phyloP scores from a whole-genome alignment of 2,113 vertebrate genomes.

The Rynchops niger region DNA sequence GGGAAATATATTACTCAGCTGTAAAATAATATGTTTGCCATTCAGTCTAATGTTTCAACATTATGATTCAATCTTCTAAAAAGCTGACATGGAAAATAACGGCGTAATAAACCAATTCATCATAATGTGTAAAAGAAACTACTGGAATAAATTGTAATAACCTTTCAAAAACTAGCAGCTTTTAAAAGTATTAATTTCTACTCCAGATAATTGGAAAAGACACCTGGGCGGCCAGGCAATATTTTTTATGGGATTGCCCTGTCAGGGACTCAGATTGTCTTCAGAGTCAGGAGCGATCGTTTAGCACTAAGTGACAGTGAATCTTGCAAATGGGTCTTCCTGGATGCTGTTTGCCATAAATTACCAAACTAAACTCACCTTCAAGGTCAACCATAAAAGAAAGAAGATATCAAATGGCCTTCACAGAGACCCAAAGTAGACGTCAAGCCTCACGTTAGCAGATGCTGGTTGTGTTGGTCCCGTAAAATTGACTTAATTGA shows the following conservation, averaged over 20 bases:
- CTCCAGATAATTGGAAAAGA: conserved; percentile 90
- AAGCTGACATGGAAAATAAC: conserved; percentile 83
- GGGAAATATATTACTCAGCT: conserved; percentile 71
- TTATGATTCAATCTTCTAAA: conserved; percentile 80
- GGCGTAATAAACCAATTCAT: conserved; percentile 81
- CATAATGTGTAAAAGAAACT: conserved; percentile 80
- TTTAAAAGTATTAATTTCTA: conserved; percentile 92
- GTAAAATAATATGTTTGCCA: conserved; percentile 77
- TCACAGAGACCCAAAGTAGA: conserved; percentile 28
- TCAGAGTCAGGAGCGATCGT: conserved; percentile 81
- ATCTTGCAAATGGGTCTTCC: conserved; percentile 89
- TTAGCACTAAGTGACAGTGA: conserved; percentile 87
- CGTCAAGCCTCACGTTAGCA: conserved; percentile 50
- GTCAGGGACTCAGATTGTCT: conserved; percentile 88
- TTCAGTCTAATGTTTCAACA: conserved; percentile 77
- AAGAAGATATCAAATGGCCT: conserved; percentile 76
- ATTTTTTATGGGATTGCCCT: conserved; percentile 87
- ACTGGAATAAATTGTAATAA: conserved; percentile 86
- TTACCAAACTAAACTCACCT: conserved; percentile 77
- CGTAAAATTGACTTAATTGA: conserved; percentile 73
- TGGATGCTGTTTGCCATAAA: conserved; percentile 86
- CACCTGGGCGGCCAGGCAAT: conserved; percentile 82
- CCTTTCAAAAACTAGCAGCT: conserved; percentile 88
- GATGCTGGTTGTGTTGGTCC: conserved; percentile 42
- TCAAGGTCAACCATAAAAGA: conserved; percentile 84